Base-by-base conservation (phyloP, 2,113 vertebrate genomes). In the Laticauda laticaudata region DNA sequence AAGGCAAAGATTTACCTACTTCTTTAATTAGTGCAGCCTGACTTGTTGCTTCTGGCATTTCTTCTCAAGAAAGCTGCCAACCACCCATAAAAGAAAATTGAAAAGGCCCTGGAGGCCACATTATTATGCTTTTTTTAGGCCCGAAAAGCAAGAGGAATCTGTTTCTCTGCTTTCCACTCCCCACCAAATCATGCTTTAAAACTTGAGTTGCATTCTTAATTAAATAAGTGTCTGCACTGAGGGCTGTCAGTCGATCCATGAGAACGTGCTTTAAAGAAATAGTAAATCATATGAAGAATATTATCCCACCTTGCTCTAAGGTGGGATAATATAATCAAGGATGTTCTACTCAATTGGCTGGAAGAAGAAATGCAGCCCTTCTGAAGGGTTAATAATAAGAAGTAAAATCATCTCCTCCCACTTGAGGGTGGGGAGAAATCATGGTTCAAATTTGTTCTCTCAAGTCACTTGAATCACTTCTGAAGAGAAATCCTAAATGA, bases 21-120 rank as follows among this genome's bases (percentile, higher is more conserved):
- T 21, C 29, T 88, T 59, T 90, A 89, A 92, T 89, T 57, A 90
- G 54, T 57, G 34, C 26, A 89, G 11, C 2, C 92, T 85, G 64
- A 39, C n/a, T 48, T 91, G 86, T 64, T 64, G 48, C 86, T 53
- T 92, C 64, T 92, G 64, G 92, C 53, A 57, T 51, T 39, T 11
- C 39, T 85, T 85, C 26, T 55, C 53, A 56, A 57, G 3, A 81
- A 29, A 29, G 20, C 29, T 89, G 92, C 69, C 92, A 90, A 55
- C 51, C 59, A 92, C 43, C 64, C 54, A 89, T 26, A 81, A 81
- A 56, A 56, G 39, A 92, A 92, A 81, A 81, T 81, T 81, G 21
- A 81, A 81, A 57, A 15, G 54, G 64, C 18, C 39, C 8, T 9
- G 75, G 39, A 81, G 10, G 26, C 92, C 20, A 2, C 24, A 34